Evolutionary conservation across 2,113 vertebrate genomes (phyloP), one percentile per base, ranked within the genome.

Genomic region (Neodontobutis hainanensis): DNA sequence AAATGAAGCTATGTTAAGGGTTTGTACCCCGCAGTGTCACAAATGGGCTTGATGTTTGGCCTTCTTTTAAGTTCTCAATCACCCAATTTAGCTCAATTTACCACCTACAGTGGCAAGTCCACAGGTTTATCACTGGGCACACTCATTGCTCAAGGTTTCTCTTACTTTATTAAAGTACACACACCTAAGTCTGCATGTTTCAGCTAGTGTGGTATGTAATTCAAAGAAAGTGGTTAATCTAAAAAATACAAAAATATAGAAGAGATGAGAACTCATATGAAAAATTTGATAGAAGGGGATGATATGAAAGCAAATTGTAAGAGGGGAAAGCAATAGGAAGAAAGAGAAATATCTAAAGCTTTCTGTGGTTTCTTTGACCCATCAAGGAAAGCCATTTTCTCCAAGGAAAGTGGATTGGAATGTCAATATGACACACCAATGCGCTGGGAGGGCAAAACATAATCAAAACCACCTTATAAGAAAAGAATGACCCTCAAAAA

Each of bases 31-130:
- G 6, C 68, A 0, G 74, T 0, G 65, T 67, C 70, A 72, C 75
- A 78, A 87, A 83, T 84, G 81, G 74, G 76, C 65, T 81, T 74
- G 43, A 80, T 84, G 70, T 85, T 84, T 81, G 68, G 63, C 75
- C 66, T 19, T 56, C 72, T 83, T 88, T 84, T 73, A 82, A 78
- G 50, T 85, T 82, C 70, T 81, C 80, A 80, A 86, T 86, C 79
- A 81, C 70, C 71, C 78, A 73, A 55, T 89, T 88, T 84, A 80
- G 53, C 75, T 75, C 77, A 63, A 77, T 86, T 87, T 84, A 82
- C 82, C 88, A 71, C 86, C 77, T 32, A 43, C 35, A 44, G 74
- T 10, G 77, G 15, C 52, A 32, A 15, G 49, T 52, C 36, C 50
- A 4, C 47, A 64, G 69, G 78, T 78, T 60, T 59, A 81, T 76